Evolutionary conservation across 2,113 vertebrate genomes (phyloP).

Genomic region (Columba janthina): DNA sequence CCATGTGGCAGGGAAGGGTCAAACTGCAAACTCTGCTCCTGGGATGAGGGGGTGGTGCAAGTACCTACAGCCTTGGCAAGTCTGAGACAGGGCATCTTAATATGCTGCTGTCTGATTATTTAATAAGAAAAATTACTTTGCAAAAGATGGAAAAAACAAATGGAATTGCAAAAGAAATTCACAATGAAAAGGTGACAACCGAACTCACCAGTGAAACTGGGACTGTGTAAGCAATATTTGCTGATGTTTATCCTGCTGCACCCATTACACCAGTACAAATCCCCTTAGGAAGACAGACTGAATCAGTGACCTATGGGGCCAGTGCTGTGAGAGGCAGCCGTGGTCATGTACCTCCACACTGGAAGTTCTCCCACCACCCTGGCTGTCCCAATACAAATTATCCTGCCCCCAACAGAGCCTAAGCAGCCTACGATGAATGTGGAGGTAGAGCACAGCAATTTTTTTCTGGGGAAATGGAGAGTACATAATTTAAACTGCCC

Average conservation of each 20-base stretch:
- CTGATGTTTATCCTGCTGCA: not conserved
- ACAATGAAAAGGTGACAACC: not conserved
- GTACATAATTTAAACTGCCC: not conserved
- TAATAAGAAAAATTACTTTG: not conserved
- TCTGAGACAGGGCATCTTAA: not conserved
- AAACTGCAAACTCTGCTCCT: not conserved
- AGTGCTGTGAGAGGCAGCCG: not conserved
- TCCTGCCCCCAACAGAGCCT: rapidly evolving
- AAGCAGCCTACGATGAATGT: rapidly evolving
- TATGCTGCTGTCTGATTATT: not conserved
- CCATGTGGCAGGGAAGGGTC: not conserved
- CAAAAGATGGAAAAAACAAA: not conserved
- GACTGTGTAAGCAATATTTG: not conserved
- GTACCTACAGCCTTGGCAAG: not conserved
- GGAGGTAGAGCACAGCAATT: not conserved
- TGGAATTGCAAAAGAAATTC: not conserved
- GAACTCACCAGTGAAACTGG: not conserved
- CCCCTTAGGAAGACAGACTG: not conserved
- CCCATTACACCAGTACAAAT: not conserved
- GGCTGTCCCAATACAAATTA: not conserved
- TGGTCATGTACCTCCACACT: not conserved
- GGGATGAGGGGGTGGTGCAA: not conserved
- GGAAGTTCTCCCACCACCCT: not conserved
- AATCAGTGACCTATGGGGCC: not conserved
- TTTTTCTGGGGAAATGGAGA: not conserved